phyloP scores from a whole-genome alignment of 2,888 invertebrate species.

The Melitaea athalia region DNA sequence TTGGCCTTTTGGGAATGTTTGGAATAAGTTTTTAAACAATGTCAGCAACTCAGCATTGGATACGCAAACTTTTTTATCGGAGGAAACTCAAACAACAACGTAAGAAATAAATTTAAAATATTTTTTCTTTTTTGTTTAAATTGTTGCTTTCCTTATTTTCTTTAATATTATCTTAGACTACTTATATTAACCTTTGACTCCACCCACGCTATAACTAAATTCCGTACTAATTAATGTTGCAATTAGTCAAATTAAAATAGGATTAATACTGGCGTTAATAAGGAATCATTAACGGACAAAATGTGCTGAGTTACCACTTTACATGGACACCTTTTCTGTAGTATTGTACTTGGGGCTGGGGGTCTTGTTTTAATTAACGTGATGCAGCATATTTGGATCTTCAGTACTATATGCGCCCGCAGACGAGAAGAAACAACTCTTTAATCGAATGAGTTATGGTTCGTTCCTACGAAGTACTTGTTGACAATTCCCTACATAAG shows the following conservation, averaged over 20 bases:
- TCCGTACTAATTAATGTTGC: slow-evolving; percentile 60
- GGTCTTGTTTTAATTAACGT: slow-evolving; percentile 39
- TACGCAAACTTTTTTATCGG: too few species aligned
- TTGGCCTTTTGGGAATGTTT: too few species aligned
- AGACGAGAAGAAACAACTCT: slow-evolving; percentile 52
- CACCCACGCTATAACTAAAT: slow-evolving; percentile 38
- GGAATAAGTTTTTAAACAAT: too few species aligned
- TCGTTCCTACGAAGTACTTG: slow-evolving; percentile 69
- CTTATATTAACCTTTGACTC: slow-evolving; percentile 15
- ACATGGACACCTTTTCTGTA: slow-evolving; percentile 38
- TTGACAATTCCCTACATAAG: slow-evolving; percentile 56
- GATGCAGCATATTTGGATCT: slow-evolving; percentile 36
- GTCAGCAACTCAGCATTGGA: too few species aligned
- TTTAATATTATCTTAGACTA: slow-evolving; percentile 16
- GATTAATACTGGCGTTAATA: slow-evolving; percentile 68
- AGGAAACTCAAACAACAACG: too few species aligned
- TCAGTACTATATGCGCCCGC: slow-evolving; percentile 67
- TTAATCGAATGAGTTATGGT: slow-evolving; percentile 80
- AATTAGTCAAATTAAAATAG: slow-evolving; percentile 76
- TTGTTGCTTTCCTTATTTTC: too few species aligned
- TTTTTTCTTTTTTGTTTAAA: too few species aligned
- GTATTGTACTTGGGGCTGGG: neutral
- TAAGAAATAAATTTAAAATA: too few species aligned
- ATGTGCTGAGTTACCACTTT: slow-evolving; percentile 43
- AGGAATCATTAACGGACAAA: slow-evolving; percentile 50